Base-by-base conservation (phyloP, 1,140 invertebrate genomes). In the Rhagoletis pomonella region DNA sequence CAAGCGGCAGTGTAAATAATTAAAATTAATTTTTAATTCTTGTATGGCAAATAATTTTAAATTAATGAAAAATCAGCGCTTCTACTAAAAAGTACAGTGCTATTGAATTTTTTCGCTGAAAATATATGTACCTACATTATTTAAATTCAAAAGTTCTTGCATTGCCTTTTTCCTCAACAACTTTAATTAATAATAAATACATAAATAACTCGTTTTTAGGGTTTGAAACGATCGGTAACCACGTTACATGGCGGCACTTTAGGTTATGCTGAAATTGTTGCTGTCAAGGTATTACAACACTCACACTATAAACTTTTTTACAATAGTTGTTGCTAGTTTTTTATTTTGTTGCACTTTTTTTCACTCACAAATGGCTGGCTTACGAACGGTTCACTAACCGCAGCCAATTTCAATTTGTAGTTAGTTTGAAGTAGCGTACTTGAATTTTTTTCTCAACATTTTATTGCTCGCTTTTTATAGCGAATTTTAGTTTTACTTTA, bases 241-340 rank as follows among this genome's bases (percentile, higher is more conserved):
- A 97, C 97, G 89, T 95, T 97, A 90, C 95, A 96, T 92, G 97
- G 97, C 91, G 97, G 97, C 90, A 97, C 96, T 88, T 95, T 97
- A 92, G 97, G 97, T 92, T 97, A 97, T 94, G 97, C 97, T 89
- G 97, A 98, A 95, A 98, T 98, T 94, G 97, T 98, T 94, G 97
- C 97, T 93, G 97, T 98, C 90, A 98, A 98, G 97, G 97, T 98
- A 95, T 90, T 42, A 81, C n/a, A 81, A 19, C 5, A 81, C n/a
- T 19, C 73, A n/a, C 2, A 55, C 50, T 55, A 67, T 6, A 64
- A 12, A 47, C 19, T 42, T 81, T 58, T 77, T 29, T 17, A 12
- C 6, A n/a, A 19, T 81, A 58, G 50, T 81, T 29, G 73, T 81
- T 81, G 73, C 29, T 55, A 73, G 67, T 69, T 44, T 42, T 55